These are phyloP conservation scores for Urophycis tenuis DNA, from an alignment of 2,797 vertebrate genomes.

Conservation along the genomic window DNA sequence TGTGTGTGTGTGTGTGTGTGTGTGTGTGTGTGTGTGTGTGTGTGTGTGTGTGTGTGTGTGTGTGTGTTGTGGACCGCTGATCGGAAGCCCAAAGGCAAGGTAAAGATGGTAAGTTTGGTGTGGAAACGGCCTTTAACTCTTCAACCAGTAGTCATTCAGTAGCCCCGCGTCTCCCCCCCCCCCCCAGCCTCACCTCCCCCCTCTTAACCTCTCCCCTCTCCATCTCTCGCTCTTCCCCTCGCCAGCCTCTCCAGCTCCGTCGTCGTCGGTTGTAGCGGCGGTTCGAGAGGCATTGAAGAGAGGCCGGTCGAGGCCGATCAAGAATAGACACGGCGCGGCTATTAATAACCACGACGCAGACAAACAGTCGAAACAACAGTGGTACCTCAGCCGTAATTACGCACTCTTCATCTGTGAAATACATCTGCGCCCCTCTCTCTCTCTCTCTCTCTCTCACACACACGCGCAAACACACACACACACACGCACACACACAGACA, in stretches of 20 bases:
- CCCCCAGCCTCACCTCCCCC: background rate
- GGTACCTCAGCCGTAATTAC: background rate
- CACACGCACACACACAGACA: background rate
- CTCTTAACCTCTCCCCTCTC: slow-evolving; percentile 16
- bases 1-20: too few relatives aligned
- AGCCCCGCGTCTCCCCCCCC: background rate
- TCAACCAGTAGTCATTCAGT: background rate
- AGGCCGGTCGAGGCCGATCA: background rate
- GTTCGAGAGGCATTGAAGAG: background rate
- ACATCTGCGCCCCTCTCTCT: too few relatives aligned
- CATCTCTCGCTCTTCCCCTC: background rate
- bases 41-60: too few relatives aligned
- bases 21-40: too few relatives aligned
- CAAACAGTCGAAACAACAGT: background rate
- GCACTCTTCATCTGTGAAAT: background rate
- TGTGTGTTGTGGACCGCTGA: background rate
- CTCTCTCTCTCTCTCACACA: too few relatives aligned
- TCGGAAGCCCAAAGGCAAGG: background rate
- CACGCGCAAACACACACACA: too few relatives aligned
- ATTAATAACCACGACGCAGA: background rate
- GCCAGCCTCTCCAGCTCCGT: background rate
- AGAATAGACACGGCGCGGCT: background rate
- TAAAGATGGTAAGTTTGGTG: background rate
- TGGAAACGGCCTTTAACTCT: background rate
- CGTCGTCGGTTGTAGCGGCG: background rate